phyloP scores from a whole-genome alignment of 1,140 invertebrate species.

The Nylanderia fulva region DNA sequence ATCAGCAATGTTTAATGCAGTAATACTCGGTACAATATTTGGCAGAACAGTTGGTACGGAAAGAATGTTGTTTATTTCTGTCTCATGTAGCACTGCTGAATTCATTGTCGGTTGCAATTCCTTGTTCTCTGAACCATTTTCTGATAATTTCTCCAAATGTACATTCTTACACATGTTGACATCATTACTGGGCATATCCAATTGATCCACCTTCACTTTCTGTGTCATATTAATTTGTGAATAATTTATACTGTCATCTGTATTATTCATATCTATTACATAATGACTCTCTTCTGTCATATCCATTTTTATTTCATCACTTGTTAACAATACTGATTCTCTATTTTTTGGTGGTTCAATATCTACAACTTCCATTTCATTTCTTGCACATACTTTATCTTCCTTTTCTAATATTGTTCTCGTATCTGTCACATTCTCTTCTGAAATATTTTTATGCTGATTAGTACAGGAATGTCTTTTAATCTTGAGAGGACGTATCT shows the following conservation, averaged over 20 bases:
- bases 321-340: background rate
- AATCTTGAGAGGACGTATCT: background rate
- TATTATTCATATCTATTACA: background rate
- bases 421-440: background rate
- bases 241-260: background rate
- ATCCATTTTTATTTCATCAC: background rate
- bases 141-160: background rate
- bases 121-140: background rate
- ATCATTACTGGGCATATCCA: background rate
- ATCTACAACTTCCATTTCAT: background rate
- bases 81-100: background rate
- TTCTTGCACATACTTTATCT: background rate
- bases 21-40: too few relatives aligned
- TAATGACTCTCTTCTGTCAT: background rate
- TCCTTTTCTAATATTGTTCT: too few relatives aligned
- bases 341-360: background rate
- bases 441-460: too few relatives aligned
- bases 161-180: background rate
- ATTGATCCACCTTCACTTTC: background rate
- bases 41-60: too few relatives aligned
- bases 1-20: too few relatives aligned
- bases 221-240: background rate
- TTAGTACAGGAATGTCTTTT: background rate
- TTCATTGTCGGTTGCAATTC: background rate
- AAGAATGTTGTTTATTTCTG: too few relatives aligned